Evolutionary conservation across 2,888 invertebrate species (phyloP), one percentile per base, ranked within the genome.

Genomic region (Ophion obscuratus): DNA sequence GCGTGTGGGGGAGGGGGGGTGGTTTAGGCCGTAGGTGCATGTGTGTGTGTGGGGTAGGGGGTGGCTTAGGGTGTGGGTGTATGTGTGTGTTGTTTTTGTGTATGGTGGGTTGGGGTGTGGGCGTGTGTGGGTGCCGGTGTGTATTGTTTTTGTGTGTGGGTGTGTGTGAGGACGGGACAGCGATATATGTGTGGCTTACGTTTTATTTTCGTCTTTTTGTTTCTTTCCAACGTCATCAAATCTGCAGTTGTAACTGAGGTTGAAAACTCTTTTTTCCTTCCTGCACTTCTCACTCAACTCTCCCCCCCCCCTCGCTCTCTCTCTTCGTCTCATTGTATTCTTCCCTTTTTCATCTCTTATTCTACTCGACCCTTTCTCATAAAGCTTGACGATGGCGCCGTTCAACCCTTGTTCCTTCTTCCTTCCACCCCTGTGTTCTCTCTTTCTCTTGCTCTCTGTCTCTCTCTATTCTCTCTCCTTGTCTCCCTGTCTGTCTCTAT

Each of bases 181-280:
- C 20, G 9, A 14, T 64, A 27, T 64, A 17, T 31, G 62, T 44
- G 47, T 24, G 24, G 40, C 24, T 17, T 40, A 17, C 67, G 67
- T 53, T 44, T 66, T 66, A 27, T 73, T 80, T 53, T 62, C 62
- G n/a, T 59, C 31, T 81, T 81, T 67, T 73, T 67, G n/a, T 67
- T 74, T 66, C 80, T 59, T 81, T 67, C 66, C 81, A 81, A 67
- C 81, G 67, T 81, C 81, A 74, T 80, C 66, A 80, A 66, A 80
- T 81, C 74, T 66, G 53, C 53, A 53, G 53, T 53, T 53, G 53
- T 53, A 53, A 53, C 53, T 57, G 2, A 40, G 27, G 66, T 74
- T 81, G 81, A 59, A 81, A 81, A 74, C 79, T 53, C 79, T 80
- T 71, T 67, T 61, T 61, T 17, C 40, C 61, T n/a, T 74, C 61